Evolutionary conservation across 1,140 invertebrate species (phyloP), one percentile per base, ranked within the genome.

Genomic region (Drosophila pseudoobscura): DNA sequence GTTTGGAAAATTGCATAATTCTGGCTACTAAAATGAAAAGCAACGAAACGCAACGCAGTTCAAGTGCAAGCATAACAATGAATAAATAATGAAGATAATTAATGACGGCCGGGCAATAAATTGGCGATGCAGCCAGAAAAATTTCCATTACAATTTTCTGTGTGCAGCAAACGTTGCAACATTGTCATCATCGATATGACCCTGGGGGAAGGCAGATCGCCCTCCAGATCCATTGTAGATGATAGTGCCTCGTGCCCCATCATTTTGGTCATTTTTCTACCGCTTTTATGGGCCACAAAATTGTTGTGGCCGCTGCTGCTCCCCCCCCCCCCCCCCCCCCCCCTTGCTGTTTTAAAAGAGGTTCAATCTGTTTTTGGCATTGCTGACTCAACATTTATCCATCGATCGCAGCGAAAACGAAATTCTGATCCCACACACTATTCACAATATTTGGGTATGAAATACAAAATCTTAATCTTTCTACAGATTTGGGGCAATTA

Each of bases 381-480:
- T 13, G 53, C 56, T 72, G 78, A 76, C 78, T 61, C 66, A 77
- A 77, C 56, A 77, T 80, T 80, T 80, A 80, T 80, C 77, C 73
- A 80, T 65, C 73, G 45, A 52, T 54, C 47, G 39, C 35, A 13
- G 13, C 20, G 20, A 45, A 53, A 43, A 62, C 50, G 44, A 29
- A 68, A 57, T 60, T 29, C 46, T 39, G 26, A 44, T 31, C 52
- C 63, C 63, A 70, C 66, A 11, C 35, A 11, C 3, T 4, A 39
- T 39, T 39, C 11, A 39, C 35, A 5, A 11, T 13, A 39, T 39
- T 39, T 39, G 35, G 35, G 0, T 13, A 39, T 39, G 13, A 13
- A 39, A 39, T 11, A 4, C 13, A 39, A 39, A 35, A 39, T 13
- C 35, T 13, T 39, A 13, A 13, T 39, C 35, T 39, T 13, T 3